Percentiles rank a stretch among this genome's conserved stretches.
Evolutionary conservation across 2,888 invertebrate species (phyloP).

Genomic region (Craniophora ligustri): DNA sequence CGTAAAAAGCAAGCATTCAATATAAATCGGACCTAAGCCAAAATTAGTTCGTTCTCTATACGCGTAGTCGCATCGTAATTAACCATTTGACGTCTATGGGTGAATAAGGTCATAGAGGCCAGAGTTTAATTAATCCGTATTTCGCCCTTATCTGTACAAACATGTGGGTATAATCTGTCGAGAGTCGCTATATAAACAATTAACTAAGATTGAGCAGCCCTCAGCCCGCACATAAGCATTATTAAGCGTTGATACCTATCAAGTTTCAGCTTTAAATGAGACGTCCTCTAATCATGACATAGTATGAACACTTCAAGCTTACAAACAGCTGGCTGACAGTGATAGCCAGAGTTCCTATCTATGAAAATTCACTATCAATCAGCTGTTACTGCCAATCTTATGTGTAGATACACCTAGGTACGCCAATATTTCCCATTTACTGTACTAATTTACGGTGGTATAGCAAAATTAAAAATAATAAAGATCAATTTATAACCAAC

Average conservation of each 20-base stretch:
- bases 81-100: conserved; percentile 40
- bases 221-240: conserved; percentile 35
- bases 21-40: conserved; percentile 23
- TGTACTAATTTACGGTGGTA: no score
- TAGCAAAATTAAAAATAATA: no score
- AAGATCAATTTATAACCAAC: no score
- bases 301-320: no score
- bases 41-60: conserved; percentile 28
- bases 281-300: background rate
- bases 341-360: no score
- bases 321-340: no score
- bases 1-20: no score
- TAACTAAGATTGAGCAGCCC: conserved; percentile 40
- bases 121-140: conserved; percentile 57
- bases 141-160: conserved; percentile 52
- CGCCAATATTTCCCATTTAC: no score
- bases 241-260: conserved; percentile 20
- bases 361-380: no score
- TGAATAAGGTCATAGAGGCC: conserved; percentile 34
- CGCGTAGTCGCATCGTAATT: conserved; percentile 37
- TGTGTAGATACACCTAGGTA: no score
- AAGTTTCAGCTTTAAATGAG: conserved; percentile 5
- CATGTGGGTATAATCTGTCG: conserved; percentile 51
- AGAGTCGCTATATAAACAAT: conserved; percentile 50
- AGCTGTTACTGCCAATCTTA: no score